Conservation (phyloP, 2,113 vertebrate species). For the Anguilla rostrata region DNA sequence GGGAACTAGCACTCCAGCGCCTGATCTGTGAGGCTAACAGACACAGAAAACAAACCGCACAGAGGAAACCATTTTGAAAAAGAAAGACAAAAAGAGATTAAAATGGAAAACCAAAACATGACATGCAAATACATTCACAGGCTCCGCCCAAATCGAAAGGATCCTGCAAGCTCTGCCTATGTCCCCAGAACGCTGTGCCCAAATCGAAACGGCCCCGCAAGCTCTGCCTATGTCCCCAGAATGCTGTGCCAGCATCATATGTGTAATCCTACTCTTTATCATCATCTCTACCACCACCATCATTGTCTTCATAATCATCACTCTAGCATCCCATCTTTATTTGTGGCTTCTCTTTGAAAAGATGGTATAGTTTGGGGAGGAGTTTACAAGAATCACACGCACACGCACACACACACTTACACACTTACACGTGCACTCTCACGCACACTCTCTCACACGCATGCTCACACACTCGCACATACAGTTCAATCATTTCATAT, state of each 20-base stretch:
- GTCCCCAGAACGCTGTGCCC: constrained; percentile 21
- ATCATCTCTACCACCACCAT: not conserved
- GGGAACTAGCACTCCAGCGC: constrained; percentile 65
- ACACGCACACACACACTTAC: not conserved
- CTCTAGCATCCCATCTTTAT: not conserved
- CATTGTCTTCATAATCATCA: not conserved
- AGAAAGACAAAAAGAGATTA: constrained; percentile 38
- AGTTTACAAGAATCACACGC: not conserved
- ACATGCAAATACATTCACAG: constrained; percentile 58
- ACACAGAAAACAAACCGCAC: constrained; percentile 60
- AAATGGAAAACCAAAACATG: constrained; percentile 43
- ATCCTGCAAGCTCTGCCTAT: constrained; percentile 14
- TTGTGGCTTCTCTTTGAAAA: not conserved
- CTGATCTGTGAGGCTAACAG: constrained; percentile 66
- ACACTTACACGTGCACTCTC: not conserved
- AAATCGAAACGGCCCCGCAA: constrained; percentile 19
- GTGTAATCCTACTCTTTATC: constrained; percentile 31
- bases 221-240: constrained; percentile 3
- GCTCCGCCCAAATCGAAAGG: constrained; percentile 32
- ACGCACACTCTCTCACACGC: not conserved
- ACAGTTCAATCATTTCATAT: not conserved
- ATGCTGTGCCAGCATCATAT: not conserved
- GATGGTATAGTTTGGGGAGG: not conserved
- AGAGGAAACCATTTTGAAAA: constrained; percentile 42
- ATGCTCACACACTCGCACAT: constrained; percentile 4